Evolutionary conservation across 1,140 invertebrate species (phyloP).

Genomic region (Wiebesia pumilae): DNA sequence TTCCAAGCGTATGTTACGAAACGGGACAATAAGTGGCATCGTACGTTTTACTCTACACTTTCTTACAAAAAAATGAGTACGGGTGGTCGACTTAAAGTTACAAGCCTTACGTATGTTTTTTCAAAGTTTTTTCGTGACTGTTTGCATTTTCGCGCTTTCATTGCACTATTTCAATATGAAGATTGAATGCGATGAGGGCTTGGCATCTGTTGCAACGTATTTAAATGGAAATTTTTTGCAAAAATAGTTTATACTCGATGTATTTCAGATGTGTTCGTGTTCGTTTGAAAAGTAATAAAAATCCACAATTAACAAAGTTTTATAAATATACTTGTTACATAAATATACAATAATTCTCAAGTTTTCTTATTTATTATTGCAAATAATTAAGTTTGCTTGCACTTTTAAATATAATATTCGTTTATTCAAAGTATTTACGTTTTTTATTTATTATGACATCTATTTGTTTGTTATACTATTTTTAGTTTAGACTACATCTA

Average conservation of each 20-base stretch:
- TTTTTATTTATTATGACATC: no score
- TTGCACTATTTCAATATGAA: neutral
- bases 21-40: neutral
- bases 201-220: neutral
- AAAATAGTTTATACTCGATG: neutral
- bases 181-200: neutral
- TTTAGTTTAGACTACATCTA: no score
- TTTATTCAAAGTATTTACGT: no score
- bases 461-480: no score
- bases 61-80: neutral
- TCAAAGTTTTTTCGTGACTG: neutral
- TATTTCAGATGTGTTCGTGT: neutral
- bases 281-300: neutral
- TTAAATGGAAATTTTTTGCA: neutral
- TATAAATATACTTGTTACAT: neutral
- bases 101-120: conserved; percentile 11
- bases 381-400: no score
- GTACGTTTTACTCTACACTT: neutral
- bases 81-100: neutral
- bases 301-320: neutral
- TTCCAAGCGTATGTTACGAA: conserved; percentile 6
- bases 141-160: neutral
- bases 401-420: no score
- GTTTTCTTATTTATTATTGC: no score
- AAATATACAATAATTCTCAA: no score